Conservation (phyloP, 2,113 vertebrate species). For the Halichoeres trimaculatus region DNA sequence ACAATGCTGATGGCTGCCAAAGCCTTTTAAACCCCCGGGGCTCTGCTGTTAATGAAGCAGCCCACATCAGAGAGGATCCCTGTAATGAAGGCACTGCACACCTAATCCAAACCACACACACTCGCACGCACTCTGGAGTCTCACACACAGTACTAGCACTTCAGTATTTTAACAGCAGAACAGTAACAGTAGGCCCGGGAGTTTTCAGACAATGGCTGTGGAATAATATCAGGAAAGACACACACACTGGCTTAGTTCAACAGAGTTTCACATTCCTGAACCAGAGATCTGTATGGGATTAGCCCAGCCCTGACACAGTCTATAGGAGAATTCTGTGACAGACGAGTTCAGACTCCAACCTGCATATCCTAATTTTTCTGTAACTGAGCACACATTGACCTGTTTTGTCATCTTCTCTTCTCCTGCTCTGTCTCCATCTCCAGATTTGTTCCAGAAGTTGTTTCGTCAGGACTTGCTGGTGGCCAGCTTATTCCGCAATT, state of each 20-base stretch:
- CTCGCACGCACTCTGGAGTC: constrained; percentile 9
- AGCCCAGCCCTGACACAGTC: constrained; percentile 37
- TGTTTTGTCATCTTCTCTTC: constrained; percentile 9
- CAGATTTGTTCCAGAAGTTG: constrained; percentile 98
- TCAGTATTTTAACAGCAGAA: constrained; percentile 16
- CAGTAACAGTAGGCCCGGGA: constrained; percentile 8
- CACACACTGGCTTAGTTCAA: not conserved
- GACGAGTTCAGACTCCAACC: not conserved
- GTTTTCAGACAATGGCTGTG: constrained; percentile 25
- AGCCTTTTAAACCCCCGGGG: constrained; percentile 62
- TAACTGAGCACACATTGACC: not conserved
- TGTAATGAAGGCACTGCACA: constrained; percentile 62
- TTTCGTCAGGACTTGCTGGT: constrained; percentile 97
- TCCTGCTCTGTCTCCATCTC: constrained; percentile 16
- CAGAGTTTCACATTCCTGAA: constrained; percentile 43
- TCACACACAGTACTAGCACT: constrained; percentile 18
- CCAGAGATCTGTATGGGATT: constrained; percentile 36
- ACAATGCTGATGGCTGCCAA: constrained; percentile 67
- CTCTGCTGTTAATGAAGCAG: constrained; percentile 73
- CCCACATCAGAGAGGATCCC: constrained; percentile 60
- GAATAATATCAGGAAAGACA: constrained; percentile 10
- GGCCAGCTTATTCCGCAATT: constrained; percentile 97
- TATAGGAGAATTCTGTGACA: constrained; percentile 54
- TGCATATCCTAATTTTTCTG: not conserved
- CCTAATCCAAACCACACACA: constrained; percentile 45